Evolutionary conservation across 64 coral and sea anemone genomes (phyloP).

Genomic region (Cladopsammia gracilis): DNA sequence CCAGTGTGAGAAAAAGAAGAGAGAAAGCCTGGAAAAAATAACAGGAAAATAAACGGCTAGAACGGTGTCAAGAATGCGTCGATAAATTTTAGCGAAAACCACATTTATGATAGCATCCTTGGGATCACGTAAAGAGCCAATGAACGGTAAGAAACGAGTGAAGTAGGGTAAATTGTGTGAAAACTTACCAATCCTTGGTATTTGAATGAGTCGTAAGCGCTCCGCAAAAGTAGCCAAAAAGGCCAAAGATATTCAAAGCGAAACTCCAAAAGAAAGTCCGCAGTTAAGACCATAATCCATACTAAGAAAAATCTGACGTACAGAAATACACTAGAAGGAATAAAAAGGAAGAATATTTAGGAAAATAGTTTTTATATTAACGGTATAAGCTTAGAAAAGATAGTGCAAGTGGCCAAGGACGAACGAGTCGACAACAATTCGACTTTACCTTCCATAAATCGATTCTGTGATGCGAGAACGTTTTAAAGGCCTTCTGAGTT

Average conservation of each 20-base stretch:
- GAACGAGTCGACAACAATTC: neutral
- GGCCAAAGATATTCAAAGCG: slow-evolving; percentile 99
- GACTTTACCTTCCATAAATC: slow-evolving; percentile 99
- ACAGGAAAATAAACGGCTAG: slow-evolving; percentile 32
- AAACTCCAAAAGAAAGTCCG: slow-evolving; percentile 99
- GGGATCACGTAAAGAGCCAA: slow-evolving; percentile 14
- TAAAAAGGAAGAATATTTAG: slow-evolving; percentile 49
- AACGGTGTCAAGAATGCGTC: neutral
- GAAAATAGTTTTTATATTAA: slow-evolving; percentile 11
- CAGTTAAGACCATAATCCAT: slow-evolving; percentile 98
- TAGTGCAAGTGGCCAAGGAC: neutral
- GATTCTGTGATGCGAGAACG: slow-evolving; percentile 99
- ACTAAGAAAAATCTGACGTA: slow-evolving; percentile 99
- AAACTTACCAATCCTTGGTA: slow-evolving; percentile 98
- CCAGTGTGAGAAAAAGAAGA: slow-evolving; percentile 92
- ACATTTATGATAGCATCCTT: slow-evolving; percentile 28
- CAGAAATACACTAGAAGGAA: slow-evolving; percentile 92
- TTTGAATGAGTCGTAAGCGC: slow-evolving; percentile 99
- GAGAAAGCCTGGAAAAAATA: slow-evolving; percentile 90
- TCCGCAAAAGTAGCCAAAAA: slow-evolving; percentile 97
- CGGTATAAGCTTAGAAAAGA: neutral
- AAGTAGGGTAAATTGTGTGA: slow-evolving; percentile 10
- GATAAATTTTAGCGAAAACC: slow-evolving; percentile 10
- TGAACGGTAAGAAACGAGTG: slow-evolving; percentile 1
- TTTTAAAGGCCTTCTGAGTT: slow-evolving; percentile 95